Evolutionary conservation across 2,797 vertebrate genomes (phyloP).

Genomic region (Cirrhinus molitorella): DNA sequence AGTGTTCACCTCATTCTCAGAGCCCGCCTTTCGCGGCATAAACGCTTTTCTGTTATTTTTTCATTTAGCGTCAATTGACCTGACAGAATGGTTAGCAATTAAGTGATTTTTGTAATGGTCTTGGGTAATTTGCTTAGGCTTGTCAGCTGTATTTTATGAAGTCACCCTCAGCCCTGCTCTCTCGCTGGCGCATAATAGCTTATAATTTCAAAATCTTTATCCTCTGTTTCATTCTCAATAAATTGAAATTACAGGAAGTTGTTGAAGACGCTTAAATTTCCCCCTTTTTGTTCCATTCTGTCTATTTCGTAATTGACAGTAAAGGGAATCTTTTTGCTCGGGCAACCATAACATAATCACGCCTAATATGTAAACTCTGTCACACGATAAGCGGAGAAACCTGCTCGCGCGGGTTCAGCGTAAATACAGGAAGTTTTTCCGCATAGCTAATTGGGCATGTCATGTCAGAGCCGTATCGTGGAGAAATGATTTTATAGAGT

Average conservation of each 20-base stretch:
- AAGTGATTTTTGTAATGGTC: constrained; percentile 99
- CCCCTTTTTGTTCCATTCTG: constrained; percentile 88
- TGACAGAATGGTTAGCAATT: constrained; percentile 99
- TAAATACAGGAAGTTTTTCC: constrained; percentile 69
- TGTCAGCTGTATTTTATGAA: constrained; percentile 99
- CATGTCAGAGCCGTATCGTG: constrained; percentile 68
- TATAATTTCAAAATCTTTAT: constrained; percentile 99
- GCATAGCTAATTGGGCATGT: constrained; percentile 75
- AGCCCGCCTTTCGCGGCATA: constrained; percentile 88
- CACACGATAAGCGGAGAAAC: constrained; percentile 90
- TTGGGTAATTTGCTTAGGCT: constrained; percentile 98
- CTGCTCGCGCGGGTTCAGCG: constrained; percentile 83
- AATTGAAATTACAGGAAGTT: constrained; percentile 99
- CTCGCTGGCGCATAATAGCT: constrained; percentile 95
- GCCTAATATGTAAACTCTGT: constrained; percentile 89
- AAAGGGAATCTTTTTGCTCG: constrained; percentile 85
- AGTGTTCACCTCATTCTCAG: constrained; percentile 92
- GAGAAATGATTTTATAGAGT: constrained; percentile 33
- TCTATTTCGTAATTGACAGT: constrained; percentile 88
- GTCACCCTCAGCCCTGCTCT: constrained; percentile 86
- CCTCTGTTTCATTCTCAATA: constrained; percentile 99
- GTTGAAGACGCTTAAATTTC: constrained; percentile 91
- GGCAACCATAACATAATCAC: constrained; percentile 78
- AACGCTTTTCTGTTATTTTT: constrained; percentile 95
- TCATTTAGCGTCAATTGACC: constrained; percentile 99